Conservation (phyloP, 2,888 invertebrate species). For the Andrena hattorfiana region DNA sequence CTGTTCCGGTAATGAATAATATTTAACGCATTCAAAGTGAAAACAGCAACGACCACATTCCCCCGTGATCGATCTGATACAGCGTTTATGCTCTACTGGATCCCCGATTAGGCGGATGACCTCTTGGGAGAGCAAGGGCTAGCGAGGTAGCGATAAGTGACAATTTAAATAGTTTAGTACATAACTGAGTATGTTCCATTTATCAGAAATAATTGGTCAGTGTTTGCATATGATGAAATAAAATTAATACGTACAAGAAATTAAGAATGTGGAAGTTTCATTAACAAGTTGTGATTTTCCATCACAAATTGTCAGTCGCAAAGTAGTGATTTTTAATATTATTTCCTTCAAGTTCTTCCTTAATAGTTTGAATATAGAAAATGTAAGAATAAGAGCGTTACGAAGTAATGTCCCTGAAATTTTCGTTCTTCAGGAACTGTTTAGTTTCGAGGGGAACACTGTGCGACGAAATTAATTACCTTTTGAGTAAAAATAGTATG, state of each 20-base stretch:
- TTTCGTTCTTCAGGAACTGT: too few relatives aligned
- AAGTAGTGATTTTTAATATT: too few relatives aligned
- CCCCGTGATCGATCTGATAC: conserved; percentile 44
- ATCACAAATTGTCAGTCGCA: not conserved
- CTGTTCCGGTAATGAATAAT: conserved; percentile 42
- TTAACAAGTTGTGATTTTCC: not conserved
- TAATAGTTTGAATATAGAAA: too few relatives aligned
- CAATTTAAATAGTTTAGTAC: conserved; percentile 19
- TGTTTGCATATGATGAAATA: not conserved
- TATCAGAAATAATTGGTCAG: not conserved
- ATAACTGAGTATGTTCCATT: not conserved
- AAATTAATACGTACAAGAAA: not conserved
- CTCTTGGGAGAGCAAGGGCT: conserved; percentile 38
- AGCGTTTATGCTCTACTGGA: conserved; percentile 52
- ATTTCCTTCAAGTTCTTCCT: too few relatives aligned
- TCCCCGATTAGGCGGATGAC: conserved; percentile 51
- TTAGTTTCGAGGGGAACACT: too few relatives aligned
- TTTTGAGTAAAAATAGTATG: too few relatives aligned
- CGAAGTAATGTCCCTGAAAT: too few relatives aligned
- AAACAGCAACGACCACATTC: conserved; percentile 52
- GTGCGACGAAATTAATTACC: too few relatives aligned
- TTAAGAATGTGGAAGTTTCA: not conserved
- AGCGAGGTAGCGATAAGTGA: conserved; percentile 3
- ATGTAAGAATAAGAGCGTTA: too few relatives aligned
- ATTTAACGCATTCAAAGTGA: conserved; percentile 42